These are phyloP conservation scores for Drosophila pegasa DNA, from an alignment of 2,888 invertebrate genomes.

Conservation along the genomic window DNA sequence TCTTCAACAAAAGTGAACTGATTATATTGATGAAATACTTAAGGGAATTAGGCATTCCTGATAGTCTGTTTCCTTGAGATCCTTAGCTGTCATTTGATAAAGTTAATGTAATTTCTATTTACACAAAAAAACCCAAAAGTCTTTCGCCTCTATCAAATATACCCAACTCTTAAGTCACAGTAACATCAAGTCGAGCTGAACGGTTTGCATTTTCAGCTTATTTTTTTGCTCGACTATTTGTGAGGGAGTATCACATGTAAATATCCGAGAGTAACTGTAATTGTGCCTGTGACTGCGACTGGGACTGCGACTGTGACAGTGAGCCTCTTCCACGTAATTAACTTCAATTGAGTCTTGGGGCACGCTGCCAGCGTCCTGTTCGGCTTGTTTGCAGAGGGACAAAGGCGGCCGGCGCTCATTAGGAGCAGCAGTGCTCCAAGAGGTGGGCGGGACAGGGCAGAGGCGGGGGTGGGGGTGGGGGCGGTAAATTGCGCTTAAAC, in stretches of 20 bases:
- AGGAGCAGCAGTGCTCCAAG: constrained; percentile 29
- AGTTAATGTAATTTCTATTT: too few relatives aligned
- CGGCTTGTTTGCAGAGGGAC: constrained; percentile 29
- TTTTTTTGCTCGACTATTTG: constrained; percentile 17
- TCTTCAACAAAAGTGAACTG: too few relatives aligned
- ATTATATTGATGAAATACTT: too few relatives aligned
- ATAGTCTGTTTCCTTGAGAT: too few relatives aligned
- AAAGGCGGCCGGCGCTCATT: constrained; percentile 59
- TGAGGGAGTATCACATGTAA: constrained; percentile 49
- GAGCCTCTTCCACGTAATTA: constrained; percentile 73
- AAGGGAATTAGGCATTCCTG: too few relatives aligned
- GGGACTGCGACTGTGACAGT: constrained; percentile 35
- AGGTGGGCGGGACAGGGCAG: too few relatives aligned
- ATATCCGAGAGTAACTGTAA: constrained; percentile 41
- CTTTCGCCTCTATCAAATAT: neutral
- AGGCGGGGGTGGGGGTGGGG: neutral
- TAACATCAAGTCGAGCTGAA: neutral
- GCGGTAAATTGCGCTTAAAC: constrained; percentile 64
- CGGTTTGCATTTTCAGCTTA: neutral
- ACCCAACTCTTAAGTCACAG: neutral
- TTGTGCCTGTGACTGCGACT: constrained; percentile 26
- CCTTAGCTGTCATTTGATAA: too few relatives aligned
- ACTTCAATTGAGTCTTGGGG: constrained; percentile 69
- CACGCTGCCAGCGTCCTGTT: constrained; percentile 71
- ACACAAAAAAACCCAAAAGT: too few relatives aligned